phyloP scores from a whole-genome alignment of 2,888 invertebrate species.

The Leptopilina myrica region DNA sequence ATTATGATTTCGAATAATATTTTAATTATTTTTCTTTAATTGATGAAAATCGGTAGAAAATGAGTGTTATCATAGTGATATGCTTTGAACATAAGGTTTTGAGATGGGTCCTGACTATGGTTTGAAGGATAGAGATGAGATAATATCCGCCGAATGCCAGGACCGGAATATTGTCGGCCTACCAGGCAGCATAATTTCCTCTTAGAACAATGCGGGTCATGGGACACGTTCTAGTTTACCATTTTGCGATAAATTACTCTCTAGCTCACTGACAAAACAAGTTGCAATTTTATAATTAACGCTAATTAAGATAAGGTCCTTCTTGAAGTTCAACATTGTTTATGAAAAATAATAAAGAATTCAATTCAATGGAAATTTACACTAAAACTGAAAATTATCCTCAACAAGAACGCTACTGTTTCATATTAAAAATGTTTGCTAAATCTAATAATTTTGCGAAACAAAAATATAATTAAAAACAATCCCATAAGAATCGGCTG shows the following conservation, averaged over 20 bases:
- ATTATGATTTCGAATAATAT: too few species aligned
- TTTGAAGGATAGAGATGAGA: slow-evolving; percentile 60
- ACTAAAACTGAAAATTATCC: too few species aligned
- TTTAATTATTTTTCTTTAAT: background rate
- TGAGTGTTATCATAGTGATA: too few species aligned
- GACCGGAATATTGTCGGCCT: slow-evolving; percentile 66
- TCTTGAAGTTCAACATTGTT: background rate
- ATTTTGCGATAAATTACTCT: slow-evolving; percentile 56
- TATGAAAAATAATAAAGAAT: too few species aligned
- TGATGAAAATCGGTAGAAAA: background rate
- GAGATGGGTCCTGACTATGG: slow-evolving; percentile 44
- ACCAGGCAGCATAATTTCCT: slow-evolving; percentile 66
- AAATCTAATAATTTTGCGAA: too few species aligned
- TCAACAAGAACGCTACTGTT: too few species aligned
- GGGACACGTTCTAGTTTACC: slow-evolving; percentile 51
- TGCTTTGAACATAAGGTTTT: slow-evolving; percentile 23
- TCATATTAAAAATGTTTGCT: too few species aligned
- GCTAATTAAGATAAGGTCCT: background rate
- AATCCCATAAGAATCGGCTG: too few species aligned
- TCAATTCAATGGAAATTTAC: too few species aligned
- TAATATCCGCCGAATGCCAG: slow-evolving; percentile 67
- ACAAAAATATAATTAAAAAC: too few species aligned
- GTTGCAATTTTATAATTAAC: slow-evolving; percentile 32
- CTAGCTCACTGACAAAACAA: slow-evolving; percentile 50
- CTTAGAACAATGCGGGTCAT: slow-evolving; percentile 63